These are phyloP conservation scores for Itoplectis maculator DNA, from an alignment of 2,888 invertebrate species.

Conservation along the genomic window DNA sequence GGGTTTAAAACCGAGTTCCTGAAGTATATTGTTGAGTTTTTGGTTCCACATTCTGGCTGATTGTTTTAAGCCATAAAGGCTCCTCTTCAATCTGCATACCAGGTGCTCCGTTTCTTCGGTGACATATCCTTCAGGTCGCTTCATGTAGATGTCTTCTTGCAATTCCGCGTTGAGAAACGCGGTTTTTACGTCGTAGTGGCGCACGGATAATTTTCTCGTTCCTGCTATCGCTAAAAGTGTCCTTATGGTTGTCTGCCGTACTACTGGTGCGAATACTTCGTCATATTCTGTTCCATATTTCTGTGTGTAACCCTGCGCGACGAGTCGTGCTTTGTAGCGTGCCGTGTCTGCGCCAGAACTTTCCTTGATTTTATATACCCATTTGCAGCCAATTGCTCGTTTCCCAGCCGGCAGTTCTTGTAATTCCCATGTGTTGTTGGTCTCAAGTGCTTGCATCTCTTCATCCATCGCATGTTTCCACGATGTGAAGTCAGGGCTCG, in stretches of 20 bases:
- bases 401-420: constrained; percentile 58
- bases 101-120: constrained; percentile 27
- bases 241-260: constrained; percentile 70
- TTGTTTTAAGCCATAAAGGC: constrained; percentile 76
- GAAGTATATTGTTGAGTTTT: constrained; percentile 45
- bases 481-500: background rate
- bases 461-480: constrained; percentile 35
- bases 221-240: constrained; percentile 68
- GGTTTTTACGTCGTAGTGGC: constrained; percentile 70
- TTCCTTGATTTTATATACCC: constrained; percentile 71
- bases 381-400: constrained; percentile 70
- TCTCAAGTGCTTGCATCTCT: constrained; percentile 23
- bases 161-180: constrained; percentile 72
- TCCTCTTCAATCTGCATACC: constrained; percentile 68
- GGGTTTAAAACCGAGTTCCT: too few species aligned
- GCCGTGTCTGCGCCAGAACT: constrained; percentile 55
- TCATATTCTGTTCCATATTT: constrained; percentile 71
- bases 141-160: constrained; percentile 68
- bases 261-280: constrained; percentile 74
- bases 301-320: constrained; percentile 73
- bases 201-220: constrained; percentile 51
- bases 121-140: constrained; percentile 67
- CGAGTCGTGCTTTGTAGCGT: constrained; percentile 72
- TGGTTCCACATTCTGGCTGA: constrained; percentile 74
- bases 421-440: constrained; percentile 44